phyloP scores from a whole-genome alignment of 2,797 vertebrate genomes.

The Paedocypris micromegethes region DNA sequence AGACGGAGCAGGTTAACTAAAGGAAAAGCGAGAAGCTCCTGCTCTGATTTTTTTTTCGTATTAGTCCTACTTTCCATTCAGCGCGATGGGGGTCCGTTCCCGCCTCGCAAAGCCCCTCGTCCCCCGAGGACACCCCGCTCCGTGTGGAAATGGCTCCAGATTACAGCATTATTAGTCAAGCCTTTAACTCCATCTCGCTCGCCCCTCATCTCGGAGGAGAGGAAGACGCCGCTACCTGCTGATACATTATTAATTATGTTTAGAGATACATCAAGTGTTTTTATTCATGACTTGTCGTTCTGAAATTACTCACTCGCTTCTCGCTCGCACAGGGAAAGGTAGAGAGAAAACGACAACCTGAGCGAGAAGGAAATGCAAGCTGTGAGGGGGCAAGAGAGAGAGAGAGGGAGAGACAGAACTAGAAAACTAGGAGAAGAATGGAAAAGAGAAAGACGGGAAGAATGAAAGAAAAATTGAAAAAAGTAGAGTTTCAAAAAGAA shows the following conservation, averaged over 20 bases:
- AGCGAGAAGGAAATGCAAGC: too few species aligned
- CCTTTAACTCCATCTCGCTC: constrained; percentile 46
- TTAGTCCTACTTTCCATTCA: constrained; percentile 40
- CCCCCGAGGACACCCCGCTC: constrained; percentile 50
- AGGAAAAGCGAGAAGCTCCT: not conserved
- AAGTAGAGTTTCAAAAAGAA: too few species aligned
- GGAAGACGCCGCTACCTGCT: not conserved
- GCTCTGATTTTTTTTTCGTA: constrained; percentile 18
- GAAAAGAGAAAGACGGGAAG: too few species aligned
- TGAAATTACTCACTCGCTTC: constrained; percentile 9
- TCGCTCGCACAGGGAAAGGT: not conserved
- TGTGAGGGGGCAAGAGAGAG: too few species aligned
- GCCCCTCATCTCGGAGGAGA: not conserved
- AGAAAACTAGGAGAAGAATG: too few species aligned
- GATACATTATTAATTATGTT: constrained; percentile 17
- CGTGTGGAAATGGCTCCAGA: constrained; percentile 59
- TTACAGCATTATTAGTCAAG: constrained; percentile 63
- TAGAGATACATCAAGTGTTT: constrained; percentile 8
- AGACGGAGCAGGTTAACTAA: constrained; percentile 10
- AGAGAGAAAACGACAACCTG: not conserved
- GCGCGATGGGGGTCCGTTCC: constrained; percentile 33
- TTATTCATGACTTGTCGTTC: not conserved
- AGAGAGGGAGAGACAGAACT: too few species aligned
- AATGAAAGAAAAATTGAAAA: too few species aligned
- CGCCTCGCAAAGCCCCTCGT: constrained; percentile 33